Percentiles rank a stretch among this genome's conserved stretches.
These are phyloP conservation scores for Dasyurus viverrinus DNA, from an alignment of 2,113 vertebrate genomes.

Conservation along the genomic window DNA sequence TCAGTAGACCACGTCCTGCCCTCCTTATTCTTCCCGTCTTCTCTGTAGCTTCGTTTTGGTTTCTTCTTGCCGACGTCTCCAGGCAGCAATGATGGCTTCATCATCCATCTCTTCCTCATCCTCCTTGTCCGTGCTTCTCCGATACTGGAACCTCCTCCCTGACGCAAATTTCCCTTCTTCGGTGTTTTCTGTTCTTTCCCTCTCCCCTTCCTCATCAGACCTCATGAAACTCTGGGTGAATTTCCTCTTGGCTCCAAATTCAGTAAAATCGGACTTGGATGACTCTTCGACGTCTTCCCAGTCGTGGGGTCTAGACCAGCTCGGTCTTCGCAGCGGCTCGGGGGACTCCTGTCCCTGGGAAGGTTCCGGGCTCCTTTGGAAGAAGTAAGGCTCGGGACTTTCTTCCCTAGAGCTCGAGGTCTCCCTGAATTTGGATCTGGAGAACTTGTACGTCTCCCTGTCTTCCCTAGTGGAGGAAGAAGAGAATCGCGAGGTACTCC, in stretches of 20 bases:
- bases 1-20: conserved; percentile 43
- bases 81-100: conserved; percentile 92
- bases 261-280: conserved; percentile 77
- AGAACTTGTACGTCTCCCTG: conserved; percentile 77
- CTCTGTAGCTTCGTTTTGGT: conserved; percentile 84
- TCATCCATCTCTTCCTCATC: conserved; percentile 87
- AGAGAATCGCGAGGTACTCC: conserved; percentile 82
- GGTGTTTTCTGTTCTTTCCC: conserved; percentile 77
- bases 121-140: conserved; percentile 74
- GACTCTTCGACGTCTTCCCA: conserved; percentile 80
- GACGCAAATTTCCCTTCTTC: conserved; percentile 83
- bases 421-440: conserved; percentile 80
- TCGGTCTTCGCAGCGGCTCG: conserved; percentile 62
- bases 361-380: conserved; percentile 76
- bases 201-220: conserved; percentile 83
- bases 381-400: conserved; percentile 82
- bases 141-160: conserved; percentile 75
- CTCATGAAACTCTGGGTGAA: conserved; percentile 85
- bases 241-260: conserved; percentile 87
- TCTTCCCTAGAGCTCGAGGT: conserved; percentile 75
- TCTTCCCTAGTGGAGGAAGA: conserved; percentile 80
- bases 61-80: conserved; percentile 91
- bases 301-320: conserved; percentile 70
- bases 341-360: conserved; percentile 76
- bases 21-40: conserved; percentile 79